A percentile compares a stretch with the other conserved stretches of the same genome.
Conservation (phyloP, 2,113 vertebrate species). For the Acrocephalus arundinaceus region DNA sequence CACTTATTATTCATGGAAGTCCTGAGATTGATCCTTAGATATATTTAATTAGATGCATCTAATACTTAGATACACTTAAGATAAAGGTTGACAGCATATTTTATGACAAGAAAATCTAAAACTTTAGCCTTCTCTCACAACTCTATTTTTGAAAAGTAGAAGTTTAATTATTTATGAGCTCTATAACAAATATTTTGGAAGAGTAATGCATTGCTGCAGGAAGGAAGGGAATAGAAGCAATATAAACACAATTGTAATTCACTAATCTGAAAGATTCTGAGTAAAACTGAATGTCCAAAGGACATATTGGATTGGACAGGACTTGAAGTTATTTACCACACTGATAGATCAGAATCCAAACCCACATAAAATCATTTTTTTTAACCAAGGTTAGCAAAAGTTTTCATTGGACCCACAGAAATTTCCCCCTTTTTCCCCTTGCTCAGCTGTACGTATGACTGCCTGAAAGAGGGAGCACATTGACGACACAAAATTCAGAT, state of each 20-base stretch:
- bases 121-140: background rate
- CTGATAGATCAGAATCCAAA: background rate
- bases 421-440: background rate
- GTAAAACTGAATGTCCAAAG: background rate
- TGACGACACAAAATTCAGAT: background rate
- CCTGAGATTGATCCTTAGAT: background rate
- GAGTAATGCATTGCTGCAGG: background rate
- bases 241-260: conserved; percentile 13
- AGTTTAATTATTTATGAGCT: background rate
- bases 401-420: background rate
- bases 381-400: background rate
- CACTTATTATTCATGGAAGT: conserved; percentile 42
- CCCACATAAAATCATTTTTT: background rate
- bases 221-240: background rate
- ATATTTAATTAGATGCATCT: conserved; percentile 4
- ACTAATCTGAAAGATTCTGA: background rate
- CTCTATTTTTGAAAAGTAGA: conserved; percentile 8
- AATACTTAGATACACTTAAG: conserved; percentile 4
- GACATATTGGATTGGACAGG: background rate
- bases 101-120: background rate
- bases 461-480: background rate
- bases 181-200: background rate
- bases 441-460: background rate
- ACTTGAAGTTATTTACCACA: background rate
- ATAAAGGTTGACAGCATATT: background rate